Base-by-base conservation (phyloP, 2,113 vertebrate genomes). In the Martes martes region DNA sequence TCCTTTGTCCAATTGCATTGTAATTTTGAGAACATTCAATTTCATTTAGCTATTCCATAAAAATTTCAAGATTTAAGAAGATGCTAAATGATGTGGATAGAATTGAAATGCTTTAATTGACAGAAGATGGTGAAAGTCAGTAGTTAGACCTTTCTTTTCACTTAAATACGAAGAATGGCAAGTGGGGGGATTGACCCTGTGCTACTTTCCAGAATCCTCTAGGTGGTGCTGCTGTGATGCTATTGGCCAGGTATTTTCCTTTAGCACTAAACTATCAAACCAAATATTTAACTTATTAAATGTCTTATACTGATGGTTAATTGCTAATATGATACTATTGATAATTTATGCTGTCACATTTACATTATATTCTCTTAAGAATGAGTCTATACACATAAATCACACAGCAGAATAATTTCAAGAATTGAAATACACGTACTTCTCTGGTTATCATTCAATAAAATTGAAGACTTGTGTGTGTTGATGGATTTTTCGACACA, bases 211-310 rank as follows among this genome's bases (percentile, higher is more conserved):
- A 3, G 1, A 4, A 6, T 85, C 99, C 99, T 97, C 98, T 99
- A 99, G 99, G 97, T 99, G 99, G 99, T 98, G 98, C 98, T 98
- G 97, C 86, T 93, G 97, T 81, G 91, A 97, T 87, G 94, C 80
- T 90, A 96, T 98, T 0, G 16, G 73, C 86, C 61, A 13, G 2
- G 59, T 61, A 19, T 39, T 26, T 16, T 33, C 59, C 57, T 57
- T 57, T 50, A 69, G 79, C n/a, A 7, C 28, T 91, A 93, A 84
- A 33, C 69, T 80, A 80, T 93, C 82, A 96, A 96, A 96, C 86
- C 81, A 97, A 97, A 90, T 86, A 83, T 92, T 97, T 94, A 82
- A 74, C 95, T 97, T 94, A 91, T 89, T 97, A 65, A 97, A 90
- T 80, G 83, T 71, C 91, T 3, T 82, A 42, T 90, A 83, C 7